Evolutionary conservation across 2,113 vertebrate species (phyloP).

Genomic region (Ptyas mucosa): DNA sequence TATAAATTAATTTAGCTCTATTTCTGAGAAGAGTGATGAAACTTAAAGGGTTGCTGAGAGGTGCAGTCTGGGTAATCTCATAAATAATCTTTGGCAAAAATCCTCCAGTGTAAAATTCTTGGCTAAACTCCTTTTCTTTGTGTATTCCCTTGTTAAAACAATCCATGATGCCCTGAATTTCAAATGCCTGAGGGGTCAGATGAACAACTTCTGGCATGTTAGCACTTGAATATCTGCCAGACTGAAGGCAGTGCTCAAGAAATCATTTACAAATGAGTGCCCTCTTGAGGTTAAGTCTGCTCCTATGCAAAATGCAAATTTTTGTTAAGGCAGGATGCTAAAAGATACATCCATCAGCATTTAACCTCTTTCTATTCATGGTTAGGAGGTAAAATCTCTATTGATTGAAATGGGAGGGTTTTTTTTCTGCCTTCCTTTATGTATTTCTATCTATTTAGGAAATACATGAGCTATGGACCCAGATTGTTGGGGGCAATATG

Average conservation of each 20-base stretch:
- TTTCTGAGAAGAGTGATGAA: not conserved
- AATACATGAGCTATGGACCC: not conserved
- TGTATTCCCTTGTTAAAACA: not conserved
- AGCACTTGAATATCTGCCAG: not conserved
- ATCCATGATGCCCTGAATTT: not conserved
- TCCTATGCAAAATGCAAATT: not conserved
- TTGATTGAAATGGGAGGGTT: not conserved
- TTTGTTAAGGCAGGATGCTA: not conserved
- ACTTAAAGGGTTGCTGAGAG: not conserved
- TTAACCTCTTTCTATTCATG: not conserved
- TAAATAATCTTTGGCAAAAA: not conserved
- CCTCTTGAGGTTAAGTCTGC: not conserved
- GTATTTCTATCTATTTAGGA: not conserved
- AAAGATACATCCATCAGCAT: not conserved
- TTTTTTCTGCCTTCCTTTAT: not conserved
- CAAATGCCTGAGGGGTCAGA: not conserved
- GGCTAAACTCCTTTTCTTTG: not conserved
- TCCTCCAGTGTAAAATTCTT: not conserved
- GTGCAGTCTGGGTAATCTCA: not conserved
- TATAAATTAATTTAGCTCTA: not conserved
- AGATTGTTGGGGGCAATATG: too few relatives aligned
- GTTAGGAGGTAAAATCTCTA: not conserved
- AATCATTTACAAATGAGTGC: not conserved
- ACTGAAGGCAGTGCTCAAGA: not conserved
- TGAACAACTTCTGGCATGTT: not conserved